Percentiles rank a stretch among this genome's conserved stretches.
Evolutionary conservation across 1,140 invertebrate genomes (phyloP).

Genomic region (Euglossa dilemma): DNA sequence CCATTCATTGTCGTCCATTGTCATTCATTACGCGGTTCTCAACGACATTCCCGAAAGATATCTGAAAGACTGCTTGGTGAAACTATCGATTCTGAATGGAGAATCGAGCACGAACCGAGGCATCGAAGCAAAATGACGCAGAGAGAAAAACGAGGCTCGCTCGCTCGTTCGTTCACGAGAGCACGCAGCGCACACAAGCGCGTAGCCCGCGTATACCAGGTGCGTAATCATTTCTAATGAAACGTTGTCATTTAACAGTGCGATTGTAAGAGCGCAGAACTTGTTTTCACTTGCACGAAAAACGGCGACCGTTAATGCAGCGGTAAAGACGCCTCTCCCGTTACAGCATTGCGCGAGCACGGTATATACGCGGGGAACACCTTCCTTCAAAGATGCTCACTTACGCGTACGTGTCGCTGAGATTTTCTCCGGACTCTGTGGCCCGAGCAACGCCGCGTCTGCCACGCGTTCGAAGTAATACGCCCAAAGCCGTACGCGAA

Average conservation of each 20-base stretch:
- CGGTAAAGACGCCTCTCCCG: constrained; percentile 83
- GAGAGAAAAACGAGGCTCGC: constrained; percentile 35
- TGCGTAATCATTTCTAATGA: constrained; percentile 81
- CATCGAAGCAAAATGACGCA: no score
- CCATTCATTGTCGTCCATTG: no score
- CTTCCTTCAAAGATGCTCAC: constrained; percentile 51
- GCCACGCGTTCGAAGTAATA: constrained; percentile 6
- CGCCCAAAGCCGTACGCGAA: constrained; percentile 20
- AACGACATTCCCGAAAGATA: neutral
- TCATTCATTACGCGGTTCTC: neutral
- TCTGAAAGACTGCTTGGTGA: neutral
- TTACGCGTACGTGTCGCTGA: constrained; percentile 46
- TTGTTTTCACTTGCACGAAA: constrained; percentile 82
- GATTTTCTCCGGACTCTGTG: constrained; percentile 29
- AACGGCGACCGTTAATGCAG: constrained; percentile 83
- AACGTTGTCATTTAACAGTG: constrained; percentile 80
- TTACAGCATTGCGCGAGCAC: constrained; percentile 75
- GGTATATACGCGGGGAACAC: constrained; percentile 66
- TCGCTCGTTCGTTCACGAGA: neutral
- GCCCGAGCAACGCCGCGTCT: neutral
- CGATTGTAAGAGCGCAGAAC: constrained; percentile 77
- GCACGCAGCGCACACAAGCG: constrained; percentile 18
- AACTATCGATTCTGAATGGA: constrained; percentile 16
- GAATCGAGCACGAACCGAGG: constrained; percentile 13
- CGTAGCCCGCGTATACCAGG: constrained; percentile 43